These are phyloP conservation scores for Neodon shergylaensis DNA, from an alignment of 2,113 vertebrate species.

Conservation along the genomic window DNA sequence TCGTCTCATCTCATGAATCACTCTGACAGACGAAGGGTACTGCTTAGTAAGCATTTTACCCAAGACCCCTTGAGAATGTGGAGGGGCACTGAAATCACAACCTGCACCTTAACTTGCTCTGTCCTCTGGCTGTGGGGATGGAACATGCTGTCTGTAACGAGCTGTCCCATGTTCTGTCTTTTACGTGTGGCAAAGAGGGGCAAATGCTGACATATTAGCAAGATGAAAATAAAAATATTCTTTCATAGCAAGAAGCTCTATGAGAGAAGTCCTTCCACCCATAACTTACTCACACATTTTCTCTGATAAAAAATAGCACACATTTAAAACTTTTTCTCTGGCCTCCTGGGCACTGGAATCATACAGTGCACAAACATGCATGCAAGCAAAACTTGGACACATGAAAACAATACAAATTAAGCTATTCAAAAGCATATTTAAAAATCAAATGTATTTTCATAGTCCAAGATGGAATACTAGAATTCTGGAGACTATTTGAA, in stretches of 20 bases:
- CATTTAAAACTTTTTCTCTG: conserved; percentile 51
- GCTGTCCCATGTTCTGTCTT: conserved; percentile 84
- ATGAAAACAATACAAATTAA: not conserved
- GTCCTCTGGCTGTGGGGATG: conserved; percentile 78
- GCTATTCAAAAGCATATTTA: not conserved
- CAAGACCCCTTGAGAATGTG: conserved; percentile 81
- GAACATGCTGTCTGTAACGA: conserved; percentile 83
- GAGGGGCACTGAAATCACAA: conserved; percentile 80
- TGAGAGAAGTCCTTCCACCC: conserved; percentile 4
- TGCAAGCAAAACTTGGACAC: not conserved
- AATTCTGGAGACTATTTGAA: not conserved
- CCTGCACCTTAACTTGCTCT: conserved; percentile 82
- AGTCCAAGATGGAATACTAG: not conserved
- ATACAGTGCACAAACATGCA: too few species aligned
- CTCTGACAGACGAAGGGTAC: conserved; percentile 80
- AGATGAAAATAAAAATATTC: conserved; percentile 71
- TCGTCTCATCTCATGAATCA: conserved; percentile 73
- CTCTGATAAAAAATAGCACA: conserved; percentile 62
- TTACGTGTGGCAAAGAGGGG: conserved; percentile 83
- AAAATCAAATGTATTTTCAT: not conserved
- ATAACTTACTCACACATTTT: conserved; percentile 68
- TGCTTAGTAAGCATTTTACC: conserved; percentile 86
- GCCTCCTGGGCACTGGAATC: not conserved
- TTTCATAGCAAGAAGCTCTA: conserved; percentile 52
- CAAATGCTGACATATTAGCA: conserved; percentile 74